A percentile compares a stretch with the other conserved stretches of the same genome.
These are phyloP conservation scores for Diaprepes abbreviatus DNA, from an alignment of 2,888 invertebrate species.

Conservation along the genomic window DNA sequence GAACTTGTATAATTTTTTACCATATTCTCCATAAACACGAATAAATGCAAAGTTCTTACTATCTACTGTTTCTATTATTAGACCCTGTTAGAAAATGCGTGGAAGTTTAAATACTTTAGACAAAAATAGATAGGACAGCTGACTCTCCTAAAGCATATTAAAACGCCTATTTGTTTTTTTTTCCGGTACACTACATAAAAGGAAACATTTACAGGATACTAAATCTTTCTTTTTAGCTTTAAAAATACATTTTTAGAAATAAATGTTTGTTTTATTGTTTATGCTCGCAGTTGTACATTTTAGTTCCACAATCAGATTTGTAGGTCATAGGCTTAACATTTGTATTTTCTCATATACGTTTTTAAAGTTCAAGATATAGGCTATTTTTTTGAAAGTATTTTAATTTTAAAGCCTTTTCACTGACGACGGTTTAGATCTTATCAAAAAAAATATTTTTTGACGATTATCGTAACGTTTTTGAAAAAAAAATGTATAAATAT, in stretches of 20 bases:
- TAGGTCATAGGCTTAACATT: too few species aligned
- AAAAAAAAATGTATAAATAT: too few species aligned
- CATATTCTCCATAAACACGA: neutral
- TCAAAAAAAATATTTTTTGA: too few species aligned
- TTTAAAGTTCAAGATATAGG: too few species aligned
- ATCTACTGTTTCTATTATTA: constrained; percentile 10
- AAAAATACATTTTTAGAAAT: constrained; percentile 12
- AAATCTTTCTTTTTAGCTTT: constrained; percentile 12
- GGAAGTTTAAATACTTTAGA: constrained; percentile 52
- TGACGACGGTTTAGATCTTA: too few species aligned
- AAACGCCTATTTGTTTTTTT: constrained; percentile 24
- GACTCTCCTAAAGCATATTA: constrained; percentile 53
- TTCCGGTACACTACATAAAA: constrained; percentile 12
- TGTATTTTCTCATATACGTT: too few species aligned
- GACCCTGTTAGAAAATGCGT: constrained; percentile 13
- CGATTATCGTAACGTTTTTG: too few species aligned
- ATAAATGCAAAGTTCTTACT: neutral
- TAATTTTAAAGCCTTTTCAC: too few species aligned
- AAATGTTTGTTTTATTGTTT: neutral
- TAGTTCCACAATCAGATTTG: too few species aligned
- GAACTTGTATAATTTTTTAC: too few species aligned
- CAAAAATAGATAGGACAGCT: constrained; percentile 59
- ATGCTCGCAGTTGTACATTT: neutral
- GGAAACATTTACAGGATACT: constrained; percentile 11
- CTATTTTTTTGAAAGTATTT: too few species aligned